Conservation (phyloP, 53 echinoderm and acorn worm species). For the Patiria pectinifera region DNA sequence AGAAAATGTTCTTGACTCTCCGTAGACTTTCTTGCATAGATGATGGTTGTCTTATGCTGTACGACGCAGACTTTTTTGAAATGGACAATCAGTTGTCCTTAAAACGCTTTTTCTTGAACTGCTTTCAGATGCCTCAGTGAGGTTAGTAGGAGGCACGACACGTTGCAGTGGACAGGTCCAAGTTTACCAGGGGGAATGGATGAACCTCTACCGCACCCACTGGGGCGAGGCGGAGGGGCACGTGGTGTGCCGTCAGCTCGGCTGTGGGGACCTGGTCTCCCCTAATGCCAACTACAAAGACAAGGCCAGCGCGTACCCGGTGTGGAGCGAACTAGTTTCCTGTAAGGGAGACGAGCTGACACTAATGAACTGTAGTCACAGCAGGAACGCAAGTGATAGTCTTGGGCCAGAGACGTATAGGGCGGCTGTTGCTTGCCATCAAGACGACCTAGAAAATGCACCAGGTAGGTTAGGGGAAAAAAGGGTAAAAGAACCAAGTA, state of each 20-base stretch:
- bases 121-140: slow-evolving; percentile 29
- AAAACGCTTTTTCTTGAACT: too few species aligned
- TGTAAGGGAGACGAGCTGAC: slow-evolving; percentile 30
- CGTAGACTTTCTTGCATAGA: too few species aligned
- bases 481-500: too few species aligned
- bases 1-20: too few species aligned
- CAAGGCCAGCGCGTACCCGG: slow-evolving; percentile 26
- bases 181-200: slow-evolving; percentile 20
- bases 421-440: slow-evolving; percentile 43
- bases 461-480: slow-evolving; percentile 16
- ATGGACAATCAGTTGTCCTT: too few species aligned
- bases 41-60: too few species aligned
- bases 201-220: slow-evolving; percentile 31
- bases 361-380: slow-evolving; percentile 24
- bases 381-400: neutral
- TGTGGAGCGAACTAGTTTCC: slow-evolving; percentile 30
- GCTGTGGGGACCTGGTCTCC: slow-evolving; percentile 51
- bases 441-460: neutral
- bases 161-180: slow-evolving; percentile 59
- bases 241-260: slow-evolving; percentile 51
- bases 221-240: slow-evolving; percentile 37
- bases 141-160: slow-evolving; percentile 29
- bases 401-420: slow-evolving; percentile 30
- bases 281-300: slow-evolving; percentile 47
- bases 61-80: too few species aligned